A percentile compares a stretch with the other conserved stretches of the same genome.
phyloP scores from a whole-genome alignment of 2,797 vertebrate species.

The Sciaenops ocellatus region DNA sequence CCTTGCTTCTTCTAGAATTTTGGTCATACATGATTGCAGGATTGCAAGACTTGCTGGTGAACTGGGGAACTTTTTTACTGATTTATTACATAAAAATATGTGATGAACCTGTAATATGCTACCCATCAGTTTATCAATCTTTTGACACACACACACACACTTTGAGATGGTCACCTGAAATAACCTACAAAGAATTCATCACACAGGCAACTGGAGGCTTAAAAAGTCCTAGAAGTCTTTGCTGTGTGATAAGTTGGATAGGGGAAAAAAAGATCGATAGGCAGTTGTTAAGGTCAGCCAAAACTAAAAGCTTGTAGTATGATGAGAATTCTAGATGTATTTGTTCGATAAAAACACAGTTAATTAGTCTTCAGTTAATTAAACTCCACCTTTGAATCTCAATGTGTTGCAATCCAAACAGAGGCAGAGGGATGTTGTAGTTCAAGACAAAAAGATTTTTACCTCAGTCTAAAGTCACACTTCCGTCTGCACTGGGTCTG shows the following conservation, averaged over 20 bases:
- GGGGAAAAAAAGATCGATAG: conserved; percentile 6
- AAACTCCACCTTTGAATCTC: conserved; percentile 43
- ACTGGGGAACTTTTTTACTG: neutral
- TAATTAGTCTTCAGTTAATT: conserved; percentile 49
- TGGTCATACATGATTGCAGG: no score
- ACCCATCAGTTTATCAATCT: neutral
- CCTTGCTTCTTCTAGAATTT: neutral
- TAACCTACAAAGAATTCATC: neutral
- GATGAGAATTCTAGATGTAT: conserved; percentile 52
- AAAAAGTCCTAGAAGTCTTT: conserved; percentile 12
- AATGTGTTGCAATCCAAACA: conserved; percentile 31
- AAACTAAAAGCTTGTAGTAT: conserved; percentile 28
- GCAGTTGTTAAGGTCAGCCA: conserved; percentile 33
- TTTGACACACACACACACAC: neutral
- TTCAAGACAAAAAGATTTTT: conserved; percentile 12
- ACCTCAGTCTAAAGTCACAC: neutral
- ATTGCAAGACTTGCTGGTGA: neutral
- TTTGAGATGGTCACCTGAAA: conserved; percentile 5
- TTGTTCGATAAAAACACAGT: conserved; percentile 52
- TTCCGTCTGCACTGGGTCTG: neutral
- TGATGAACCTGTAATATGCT: neutral
- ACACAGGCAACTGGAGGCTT: conserved; percentile 1
- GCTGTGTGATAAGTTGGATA: conserved; percentile 23
- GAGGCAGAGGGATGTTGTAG: neutral
- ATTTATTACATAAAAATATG: neutral